Conservation (phyloP, 2,888 invertebrate species). For the Ellobium chinense region DNA sequence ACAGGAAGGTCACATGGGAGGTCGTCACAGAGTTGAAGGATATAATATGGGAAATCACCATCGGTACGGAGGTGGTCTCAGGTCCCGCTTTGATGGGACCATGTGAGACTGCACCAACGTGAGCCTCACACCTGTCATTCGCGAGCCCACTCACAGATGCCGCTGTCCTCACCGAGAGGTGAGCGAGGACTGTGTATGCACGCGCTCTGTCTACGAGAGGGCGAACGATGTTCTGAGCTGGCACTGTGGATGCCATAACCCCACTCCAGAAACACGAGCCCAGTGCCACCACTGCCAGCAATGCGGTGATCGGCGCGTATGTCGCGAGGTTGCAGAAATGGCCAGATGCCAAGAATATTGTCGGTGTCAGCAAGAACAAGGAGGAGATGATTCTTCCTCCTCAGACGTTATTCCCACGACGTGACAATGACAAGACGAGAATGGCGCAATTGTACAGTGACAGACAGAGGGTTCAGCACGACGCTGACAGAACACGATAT, state of each 20-base stretch:
- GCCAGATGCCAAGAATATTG: constrained; percentile 39
- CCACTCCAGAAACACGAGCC: constrained; percentile 17
- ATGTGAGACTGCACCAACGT: constrained; percentile 35
- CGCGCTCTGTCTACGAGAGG: constrained; percentile 25
- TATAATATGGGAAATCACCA: no score
- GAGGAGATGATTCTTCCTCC: background rate
- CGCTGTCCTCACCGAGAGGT: constrained; percentile 35
- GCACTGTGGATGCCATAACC: constrained; percentile 47
- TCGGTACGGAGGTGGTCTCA: background rate
- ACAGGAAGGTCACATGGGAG: background rate
- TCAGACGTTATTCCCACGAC: constrained; percentile 23
- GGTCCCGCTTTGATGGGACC: background rate
- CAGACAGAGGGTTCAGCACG: constrained; percentile 40
- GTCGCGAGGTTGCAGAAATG: constrained; percentile 16
- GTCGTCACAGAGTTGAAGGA: no score
- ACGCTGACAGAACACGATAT: constrained; percentile 5
- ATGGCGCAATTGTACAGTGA: constrained; percentile 34
- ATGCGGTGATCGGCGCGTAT: constrained; percentile 20
- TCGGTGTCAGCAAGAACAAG: constrained; percentile 33
- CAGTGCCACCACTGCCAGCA: constrained; percentile 41
- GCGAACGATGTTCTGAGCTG: constrained; percentile 20
- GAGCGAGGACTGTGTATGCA: constrained; percentile 41
- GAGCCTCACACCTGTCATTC: constrained; percentile 11
- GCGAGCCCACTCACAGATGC: constrained; percentile 48
- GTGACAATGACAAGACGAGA: constrained; percentile 51